phyloP scores from a whole-genome alignment of 2,888 invertebrate genomes.

The Sinodicranocentrus sp. region DNA sequence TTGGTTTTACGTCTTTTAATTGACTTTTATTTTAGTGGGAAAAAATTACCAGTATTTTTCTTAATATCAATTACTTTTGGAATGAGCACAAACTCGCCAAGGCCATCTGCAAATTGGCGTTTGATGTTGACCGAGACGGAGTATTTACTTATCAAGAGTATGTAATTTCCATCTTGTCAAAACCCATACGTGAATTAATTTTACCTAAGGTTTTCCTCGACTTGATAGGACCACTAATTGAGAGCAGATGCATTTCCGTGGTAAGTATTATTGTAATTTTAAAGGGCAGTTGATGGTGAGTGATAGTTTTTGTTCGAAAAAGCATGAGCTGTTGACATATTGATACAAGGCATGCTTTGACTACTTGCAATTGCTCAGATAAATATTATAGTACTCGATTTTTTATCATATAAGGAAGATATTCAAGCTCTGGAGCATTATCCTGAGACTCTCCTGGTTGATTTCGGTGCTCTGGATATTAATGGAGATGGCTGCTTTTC shows the following conservation, averaged over 20 bases:
- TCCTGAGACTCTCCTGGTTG: not conserved
- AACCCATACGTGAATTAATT: constrained; percentile 9
- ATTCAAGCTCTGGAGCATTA: constrained; percentile 22
- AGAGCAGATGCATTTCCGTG: constrained; percentile 39
- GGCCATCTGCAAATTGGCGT: not conserved
- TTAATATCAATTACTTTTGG: too few species aligned
- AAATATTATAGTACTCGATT: too few species aligned
- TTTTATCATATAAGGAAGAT: constrained; percentile 44
- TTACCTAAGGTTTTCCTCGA: constrained; percentile 23
- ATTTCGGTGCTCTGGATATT: constrained; percentile 16
- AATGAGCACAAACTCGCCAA: not conserved
- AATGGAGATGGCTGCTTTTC: constrained; percentile 44
- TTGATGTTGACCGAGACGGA: constrained; percentile 33
- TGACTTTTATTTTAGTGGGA: too few species aligned
- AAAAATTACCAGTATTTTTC: too few species aligned
- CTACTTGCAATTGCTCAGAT: too few species aligned
- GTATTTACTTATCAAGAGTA: constrained; percentile 32
- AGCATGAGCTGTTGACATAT: too few species aligned
- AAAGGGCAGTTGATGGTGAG: not conserved
- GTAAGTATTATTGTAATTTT: constrained; percentile 12
- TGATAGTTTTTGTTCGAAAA: not conserved
- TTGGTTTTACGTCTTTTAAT: too few species aligned
- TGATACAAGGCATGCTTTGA: too few species aligned
- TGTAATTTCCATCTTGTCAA: constrained; percentile 21
- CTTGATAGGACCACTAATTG: constrained; percentile 32